A percentile compares a stretch with the other conserved stretches of the same genome.
Conservation (phyloP, 2,797 vertebrate genomes). For the Diglossa cyanea region DNA sequence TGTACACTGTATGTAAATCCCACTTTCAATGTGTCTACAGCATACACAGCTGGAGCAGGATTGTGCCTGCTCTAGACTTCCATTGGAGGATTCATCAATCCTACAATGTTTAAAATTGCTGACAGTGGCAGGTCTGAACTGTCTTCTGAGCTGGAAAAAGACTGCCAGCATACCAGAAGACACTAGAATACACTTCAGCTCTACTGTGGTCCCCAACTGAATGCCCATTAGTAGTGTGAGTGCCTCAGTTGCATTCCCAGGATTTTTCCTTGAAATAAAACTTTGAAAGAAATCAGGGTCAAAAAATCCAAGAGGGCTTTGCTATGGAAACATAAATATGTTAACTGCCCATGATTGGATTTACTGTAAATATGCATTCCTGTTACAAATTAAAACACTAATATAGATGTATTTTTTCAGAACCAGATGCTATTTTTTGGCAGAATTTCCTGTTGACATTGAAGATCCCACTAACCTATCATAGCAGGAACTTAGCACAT, state of each 20-base stretch:
- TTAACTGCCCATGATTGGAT: not conserved
- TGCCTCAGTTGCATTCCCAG: not conserved
- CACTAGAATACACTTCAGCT: not conserved
- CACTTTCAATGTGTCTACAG: not conserved
- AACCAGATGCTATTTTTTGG: not conserved
- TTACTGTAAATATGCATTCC: not conserved
- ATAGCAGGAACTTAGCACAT: not conserved
- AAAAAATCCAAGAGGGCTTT: not conserved
- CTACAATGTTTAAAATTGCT: not conserved
- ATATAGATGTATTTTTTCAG: not conserved
- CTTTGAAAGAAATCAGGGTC: not conserved
- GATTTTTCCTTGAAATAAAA: not conserved
- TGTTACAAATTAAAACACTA: not conserved
- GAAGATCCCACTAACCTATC: not conserved
- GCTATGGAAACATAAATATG: not conserved
- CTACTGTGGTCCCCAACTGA: not conserved
- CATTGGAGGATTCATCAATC: not conserved
- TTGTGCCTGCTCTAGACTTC: not conserved
- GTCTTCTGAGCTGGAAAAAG: not conserved
- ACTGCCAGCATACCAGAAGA: not conserved
- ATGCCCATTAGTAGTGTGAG: not conserved
- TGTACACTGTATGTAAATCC: not conserved
- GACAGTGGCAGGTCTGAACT: not conserved
- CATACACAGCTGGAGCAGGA: not conserved
- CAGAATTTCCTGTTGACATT: not conserved